Evolutionary conservation across 92 coral and sea anemone species (phyloP), one percentile per base, ranked within the genome.

Genomic region (Actinernus sp.): DNA sequence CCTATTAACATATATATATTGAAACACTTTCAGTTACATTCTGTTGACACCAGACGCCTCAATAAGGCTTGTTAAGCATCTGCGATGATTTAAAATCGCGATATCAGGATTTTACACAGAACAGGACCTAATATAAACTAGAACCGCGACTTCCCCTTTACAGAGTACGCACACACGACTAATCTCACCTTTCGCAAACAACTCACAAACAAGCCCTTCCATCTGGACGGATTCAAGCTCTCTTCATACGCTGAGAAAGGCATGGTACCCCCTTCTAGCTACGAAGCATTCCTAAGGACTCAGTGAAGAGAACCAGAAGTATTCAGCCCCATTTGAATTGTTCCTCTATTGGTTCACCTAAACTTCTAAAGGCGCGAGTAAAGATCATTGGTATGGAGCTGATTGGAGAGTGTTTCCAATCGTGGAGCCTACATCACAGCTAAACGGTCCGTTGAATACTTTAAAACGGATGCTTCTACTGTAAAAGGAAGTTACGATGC

Each of bases 181-280:
- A 44, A 20, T n/a, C 75, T 48, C 55, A 95, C 99, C 97, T 91
- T 95, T 58, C 97, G 85, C 64, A 95, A 75, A 31, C 95, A 73
- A 47, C 73, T 65, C 52, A 89, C 81, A 58, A 95, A 88, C 71
- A 95, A 65, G 50, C 99, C 99, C 73, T 91, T 84, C 95, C 99
- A 95, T 73, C 21, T 90, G 18, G 99, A 74, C 30, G 79, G 71
- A 77, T 66, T 82, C 54, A 80, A 75, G 36, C 58, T 85, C 76
- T 90, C 88, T 63, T 86, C 97, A 76, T 74, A 77, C 79, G 85
- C 97, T 54, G 92, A 86, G 58, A 85, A 85, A 66, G 97, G 97
- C 97, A 90, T 90, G 78, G 48, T 85, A 65, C 43, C 49, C 58
- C 63, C 44, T 54, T 72, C 89, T 56, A 76, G 26, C 76, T 69